phyloP scores from a whole-genome alignment of 2,113 vertebrate species.

The Pseudonaja textilis region DNA sequence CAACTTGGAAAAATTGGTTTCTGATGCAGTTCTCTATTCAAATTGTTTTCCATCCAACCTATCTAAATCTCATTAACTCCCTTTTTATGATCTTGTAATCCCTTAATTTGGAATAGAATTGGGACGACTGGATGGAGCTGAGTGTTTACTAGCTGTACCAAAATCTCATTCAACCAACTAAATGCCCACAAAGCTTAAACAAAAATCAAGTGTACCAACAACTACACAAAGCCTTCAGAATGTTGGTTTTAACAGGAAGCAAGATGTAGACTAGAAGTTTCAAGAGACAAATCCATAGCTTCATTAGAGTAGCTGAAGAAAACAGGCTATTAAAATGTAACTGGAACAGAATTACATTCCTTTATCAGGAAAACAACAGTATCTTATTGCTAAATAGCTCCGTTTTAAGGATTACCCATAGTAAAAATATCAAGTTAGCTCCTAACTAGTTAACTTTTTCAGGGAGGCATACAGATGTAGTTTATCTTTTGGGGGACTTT shows the following conservation, averaged over 20 bases:
- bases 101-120: neutral
- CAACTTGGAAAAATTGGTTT: neutral
- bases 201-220: neutral
- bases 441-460: neutral
- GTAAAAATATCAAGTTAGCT: neutral
- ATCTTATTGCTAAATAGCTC: neutral
- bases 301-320: neutral
- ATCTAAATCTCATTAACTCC: neutral
- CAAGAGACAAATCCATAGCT: neutral
- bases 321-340: neutral
- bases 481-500: neutral
- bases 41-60: neutral
- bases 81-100: neutral
- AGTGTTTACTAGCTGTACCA: neutral
- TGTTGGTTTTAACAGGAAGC: neutral
- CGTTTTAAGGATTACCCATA: neutral
- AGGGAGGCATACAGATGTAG: neutral
- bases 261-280: neutral
- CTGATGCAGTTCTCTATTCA: neutral
- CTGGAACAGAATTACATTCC: neutral
- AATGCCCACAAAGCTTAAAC: neutral
- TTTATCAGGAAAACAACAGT: neutral
- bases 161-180: neutral
- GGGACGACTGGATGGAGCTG: neutral
- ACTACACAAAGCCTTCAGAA: neutral